Evolutionary conservation across 2,797 vertebrate genomes (phyloP).

Genomic region (Enteromius unitaeniatus): DNA sequence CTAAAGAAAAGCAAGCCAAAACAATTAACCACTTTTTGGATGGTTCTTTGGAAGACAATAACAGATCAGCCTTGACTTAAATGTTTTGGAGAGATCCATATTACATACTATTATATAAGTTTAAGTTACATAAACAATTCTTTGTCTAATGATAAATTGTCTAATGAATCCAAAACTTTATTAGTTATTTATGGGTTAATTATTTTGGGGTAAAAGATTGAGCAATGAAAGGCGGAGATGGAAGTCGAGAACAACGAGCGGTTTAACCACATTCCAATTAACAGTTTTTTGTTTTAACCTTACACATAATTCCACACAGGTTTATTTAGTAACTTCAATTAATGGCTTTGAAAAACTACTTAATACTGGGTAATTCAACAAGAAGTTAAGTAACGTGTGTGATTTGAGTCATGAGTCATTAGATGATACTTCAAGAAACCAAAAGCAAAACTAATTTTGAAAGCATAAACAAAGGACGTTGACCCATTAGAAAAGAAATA

Average conservation of each 20-base stretch:
- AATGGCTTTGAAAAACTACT: not conserved
- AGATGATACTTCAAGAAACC: not conserved
- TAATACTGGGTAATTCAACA: not conserved
- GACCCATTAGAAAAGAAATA: not conserved
- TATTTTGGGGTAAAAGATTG: not conserved
- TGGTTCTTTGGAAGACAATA: not conserved
- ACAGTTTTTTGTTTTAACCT: not conserved
- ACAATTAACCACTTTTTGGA: not conserved
- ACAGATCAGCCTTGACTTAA: slow-evolving; percentile 5
- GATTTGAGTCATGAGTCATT: no score
- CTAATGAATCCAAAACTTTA: no score
- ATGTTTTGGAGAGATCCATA: not conserved
- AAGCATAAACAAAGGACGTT: not conserved
- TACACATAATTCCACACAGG: not conserved
- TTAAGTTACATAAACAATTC: not conserved
- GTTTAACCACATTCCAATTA: not conserved
- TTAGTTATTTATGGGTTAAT: not conserved
- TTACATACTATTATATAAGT: not conserved
- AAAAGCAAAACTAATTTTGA: not conserved
- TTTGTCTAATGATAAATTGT: not conserved
- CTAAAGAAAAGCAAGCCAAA: slow-evolving; percentile 51
- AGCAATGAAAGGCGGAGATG: not conserved
- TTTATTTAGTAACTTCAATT: not conserved
- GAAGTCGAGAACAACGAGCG: not conserved
- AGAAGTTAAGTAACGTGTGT: not conserved